Base-by-base conservation (phyloP, 2,113 vertebrate species). In the Paraplagusia blochii region DNA sequence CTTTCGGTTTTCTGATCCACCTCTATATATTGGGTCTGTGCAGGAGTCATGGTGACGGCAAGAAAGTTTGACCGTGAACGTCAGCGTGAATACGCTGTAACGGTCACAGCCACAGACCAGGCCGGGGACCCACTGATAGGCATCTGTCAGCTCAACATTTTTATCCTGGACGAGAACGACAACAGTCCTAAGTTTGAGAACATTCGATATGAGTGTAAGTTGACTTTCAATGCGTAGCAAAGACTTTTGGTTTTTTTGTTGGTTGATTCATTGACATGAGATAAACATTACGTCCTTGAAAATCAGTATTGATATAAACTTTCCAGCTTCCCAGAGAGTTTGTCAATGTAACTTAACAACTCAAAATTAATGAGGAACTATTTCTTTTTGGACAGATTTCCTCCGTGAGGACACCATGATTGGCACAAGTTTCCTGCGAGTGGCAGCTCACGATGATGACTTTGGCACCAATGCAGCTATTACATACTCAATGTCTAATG, bases 141-240 rank as follows among this genome's bases (percentile, higher is more conserved):
- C 60, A 93, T 95, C 67, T 96, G 94, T 69, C 94, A 94, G 79
- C 91, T 95, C 57, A 95, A 90, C 77, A 73, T 96, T 67, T 64
- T 92, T 78, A 93, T 95, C 49, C 81, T 93, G 83, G 94, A 96
- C 75, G 90, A 94, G 80, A 96, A 96, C 33, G 94, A 95, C 86
- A 96, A 94, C 80, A 93, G 90, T 66, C 94, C 93, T 11, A 93
- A 92, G 85, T 95, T 95, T 85, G 93, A 95, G 88, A 95, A 94
- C 85, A 86, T 91, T 16, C 91, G 72, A 73, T 96, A 96, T 65
- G 93, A 96, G 81, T 94, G 94, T 96, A 85, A 94, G 91, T 86
- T 1, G 11, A 14, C 3, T 1, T n/a, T 10, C 5, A 1, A 5
- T 11, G 36, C 9, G 12, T 10, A 38, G 11, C 7, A 7, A 7